Evolutionary conservation across 2,797 vertebrate genomes (phyloP).

Genomic region (Centroberyx gerrardi): DNA sequence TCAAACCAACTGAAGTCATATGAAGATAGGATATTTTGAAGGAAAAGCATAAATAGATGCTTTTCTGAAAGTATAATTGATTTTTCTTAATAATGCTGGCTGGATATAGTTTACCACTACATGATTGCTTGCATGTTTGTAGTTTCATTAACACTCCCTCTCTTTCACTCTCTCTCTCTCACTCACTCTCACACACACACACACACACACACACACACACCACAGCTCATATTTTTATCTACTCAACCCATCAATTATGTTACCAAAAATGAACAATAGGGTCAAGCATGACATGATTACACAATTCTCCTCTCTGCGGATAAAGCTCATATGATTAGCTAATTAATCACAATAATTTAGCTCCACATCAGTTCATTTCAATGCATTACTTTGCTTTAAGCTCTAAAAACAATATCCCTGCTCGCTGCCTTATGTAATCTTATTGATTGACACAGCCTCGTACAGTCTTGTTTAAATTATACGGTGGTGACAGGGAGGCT

Average conservation of each 20-base stretch:
- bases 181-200: too few relatives aligned
- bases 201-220: not conserved
- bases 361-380: not conserved
- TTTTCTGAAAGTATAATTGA: too few relatives aligned
- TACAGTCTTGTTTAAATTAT: constrained; percentile 58
- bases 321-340: not conserved
- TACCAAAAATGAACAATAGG: not conserved
- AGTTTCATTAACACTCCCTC: not conserved
- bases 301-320: not conserved
- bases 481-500: constrained; percentile 46
- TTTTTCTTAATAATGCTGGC: too few relatives aligned
- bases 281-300: not conserved
- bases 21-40: too few relatives aligned
- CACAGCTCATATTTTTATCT: not conserved
- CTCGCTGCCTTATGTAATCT: constrained; percentile 8
- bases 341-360: not conserved
- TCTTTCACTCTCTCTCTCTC: not conserved
- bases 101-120: too few relatives aligned
- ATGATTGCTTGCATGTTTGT: not conserved
- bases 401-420: not conserved
- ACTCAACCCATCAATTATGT: not conserved
- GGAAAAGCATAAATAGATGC: too few relatives aligned
- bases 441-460: constrained; percentile 19
- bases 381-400: not conserved
- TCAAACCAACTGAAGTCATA: too few relatives aligned